Percentiles rank a stretch among this genome's conserved stretches.
phyloP scores from a whole-genome alignment of 2,888 invertebrate species.

The Barypeithes pellucidus region DNA sequence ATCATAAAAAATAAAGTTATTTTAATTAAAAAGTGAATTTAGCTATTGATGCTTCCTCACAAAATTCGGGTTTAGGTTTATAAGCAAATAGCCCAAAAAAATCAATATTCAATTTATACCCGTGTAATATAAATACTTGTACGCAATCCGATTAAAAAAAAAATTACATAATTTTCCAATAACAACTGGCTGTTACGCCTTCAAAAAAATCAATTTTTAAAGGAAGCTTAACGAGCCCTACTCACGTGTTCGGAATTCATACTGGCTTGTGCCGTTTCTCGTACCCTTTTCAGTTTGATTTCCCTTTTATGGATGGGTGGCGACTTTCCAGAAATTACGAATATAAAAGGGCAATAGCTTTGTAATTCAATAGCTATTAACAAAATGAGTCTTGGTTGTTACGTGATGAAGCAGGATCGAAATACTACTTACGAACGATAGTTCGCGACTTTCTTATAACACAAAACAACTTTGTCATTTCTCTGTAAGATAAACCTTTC shows the following conservation, averaged over 20 bases:
- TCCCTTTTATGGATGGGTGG: conserved; percentile 23
- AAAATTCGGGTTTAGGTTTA: no score
- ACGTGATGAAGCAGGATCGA: neutral
- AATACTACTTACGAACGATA: no score
- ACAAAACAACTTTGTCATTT: no score
- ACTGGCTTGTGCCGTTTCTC: conserved; percentile 16
- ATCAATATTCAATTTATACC: no score
- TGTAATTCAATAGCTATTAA: conserved; percentile 16
- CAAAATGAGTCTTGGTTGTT: neutral
- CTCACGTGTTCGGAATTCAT: conserved; percentile 31
- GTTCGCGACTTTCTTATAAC: no score
- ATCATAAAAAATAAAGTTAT: no score
- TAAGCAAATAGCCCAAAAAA: no score
- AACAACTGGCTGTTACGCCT: conserved; percentile 3
- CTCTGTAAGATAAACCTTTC: no score
- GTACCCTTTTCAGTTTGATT: conserved; percentile 31
- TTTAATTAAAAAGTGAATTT: no score
- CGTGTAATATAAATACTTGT: neutral
- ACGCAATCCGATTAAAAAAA: no score
- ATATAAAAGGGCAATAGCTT: conserved; percentile 21
- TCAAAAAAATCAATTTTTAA: conserved; percentile 37
- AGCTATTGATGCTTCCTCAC: no score
- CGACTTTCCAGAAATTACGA: conserved; percentile 21
- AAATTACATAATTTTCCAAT: no score
- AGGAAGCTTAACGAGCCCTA: conserved; percentile 24